Percentiles rank a stretch among this genome's conserved stretches.
phyloP scores from a whole-genome alignment of 2,888 invertebrate genomes.

The Ernsta delagoae region DNA sequence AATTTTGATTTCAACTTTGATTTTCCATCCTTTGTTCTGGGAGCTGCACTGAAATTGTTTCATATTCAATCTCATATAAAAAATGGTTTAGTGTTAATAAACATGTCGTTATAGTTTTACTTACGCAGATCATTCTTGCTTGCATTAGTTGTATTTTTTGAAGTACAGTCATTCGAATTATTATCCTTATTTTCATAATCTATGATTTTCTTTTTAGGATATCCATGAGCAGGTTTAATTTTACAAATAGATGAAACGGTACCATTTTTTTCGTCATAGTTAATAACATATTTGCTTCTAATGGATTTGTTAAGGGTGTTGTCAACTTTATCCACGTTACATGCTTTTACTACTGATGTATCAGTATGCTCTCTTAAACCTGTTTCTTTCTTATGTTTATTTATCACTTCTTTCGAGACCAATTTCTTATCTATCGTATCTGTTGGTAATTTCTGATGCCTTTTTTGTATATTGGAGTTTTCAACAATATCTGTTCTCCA shows the following conservation, averaged over 20 bases:
- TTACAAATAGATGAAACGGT: slow-evolving; percentile 76
- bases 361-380: not conserved
- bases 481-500: not conserved
- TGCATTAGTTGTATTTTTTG: slow-evolving; percentile 55
- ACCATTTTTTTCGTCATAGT: slow-evolving; percentile 79
- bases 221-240: slow-evolving; percentile 58
- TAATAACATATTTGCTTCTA: slow-evolving; percentile 74
- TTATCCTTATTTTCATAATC: slow-evolving; percentile 60
- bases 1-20: slow-evolving; percentile 67
- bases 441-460: slow-evolving; percentile 9
- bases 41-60: slow-evolving; percentile 79
- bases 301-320: slow-evolving; percentile 47
- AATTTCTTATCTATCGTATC: slow-evolving; percentile 11
- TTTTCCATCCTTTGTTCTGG: slow-evolving; percentile 65
- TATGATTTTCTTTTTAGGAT: slow-evolving; percentile 56
- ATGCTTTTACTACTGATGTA: slow-evolving; percentile 24
- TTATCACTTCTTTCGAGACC: not conserved
- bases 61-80: slow-evolving; percentile 62
- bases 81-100: slow-evolving; percentile 57
- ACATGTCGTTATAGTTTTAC: slow-evolving; percentile 68
- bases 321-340: slow-evolving; percentile 39
- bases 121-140: slow-evolving; percentile 76
- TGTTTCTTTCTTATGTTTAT: slow-evolving; percentile 1
- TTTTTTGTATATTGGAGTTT: not conserved
- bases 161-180: slow-evolving; percentile 55